Evolutionary conservation across 2,888 invertebrate genomes (phyloP).

Genomic region (Hymenopus coronatus): DNA sequence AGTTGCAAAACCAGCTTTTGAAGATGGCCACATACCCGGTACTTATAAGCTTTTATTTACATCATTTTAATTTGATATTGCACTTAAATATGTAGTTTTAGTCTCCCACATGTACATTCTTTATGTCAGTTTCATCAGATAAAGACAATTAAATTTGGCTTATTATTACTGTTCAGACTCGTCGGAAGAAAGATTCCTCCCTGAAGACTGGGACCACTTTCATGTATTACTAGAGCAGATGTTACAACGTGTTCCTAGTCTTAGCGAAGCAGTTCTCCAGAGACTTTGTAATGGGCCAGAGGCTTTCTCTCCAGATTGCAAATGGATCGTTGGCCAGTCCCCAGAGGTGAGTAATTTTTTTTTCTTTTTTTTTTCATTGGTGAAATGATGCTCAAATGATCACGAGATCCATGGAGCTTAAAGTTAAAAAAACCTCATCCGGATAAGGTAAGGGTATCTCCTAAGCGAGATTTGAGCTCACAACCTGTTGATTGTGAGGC

Average conservation of each 20-base stretch:
- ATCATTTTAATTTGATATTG: not conserved
- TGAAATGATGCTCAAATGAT: too few relatives aligned
- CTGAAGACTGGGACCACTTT: slow-evolving; percentile 97
- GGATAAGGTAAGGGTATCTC: too few relatives aligned
- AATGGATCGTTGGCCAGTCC: slow-evolving; percentile 91
- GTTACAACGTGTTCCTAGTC: slow-evolving; percentile 75
- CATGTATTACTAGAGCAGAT: slow-evolving; percentile 83
- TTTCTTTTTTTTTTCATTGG: too few relatives aligned
- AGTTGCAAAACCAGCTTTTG: slow-evolving; percentile 85
- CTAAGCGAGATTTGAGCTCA: too few relatives aligned
- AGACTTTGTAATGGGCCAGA: slow-evolving; percentile 86
- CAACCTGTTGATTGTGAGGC: too few relatives aligned
- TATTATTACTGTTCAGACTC: slow-evolving; percentile 48
- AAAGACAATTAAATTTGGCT: slow-evolving; percentile 4
- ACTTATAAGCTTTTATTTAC: slow-evolving; percentile 32
- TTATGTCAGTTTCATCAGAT: too few relatives aligned
- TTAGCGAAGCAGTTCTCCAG: slow-evolving; percentile 72
- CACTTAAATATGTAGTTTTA: too few relatives aligned
- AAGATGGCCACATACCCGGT: slow-evolving; percentile 67
- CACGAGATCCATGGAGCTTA: too few relatives aligned
- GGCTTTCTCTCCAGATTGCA: slow-evolving; percentile 95
- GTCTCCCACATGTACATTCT: too few relatives aligned
- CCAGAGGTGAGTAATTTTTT: slow-evolving; percentile 76
- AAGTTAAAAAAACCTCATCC: too few relatives aligned
- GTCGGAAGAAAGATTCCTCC: slow-evolving; percentile 63